Base-by-base conservation (phyloP, 2,888 invertebrate genomes). In the Campoletis raptor region DNA sequence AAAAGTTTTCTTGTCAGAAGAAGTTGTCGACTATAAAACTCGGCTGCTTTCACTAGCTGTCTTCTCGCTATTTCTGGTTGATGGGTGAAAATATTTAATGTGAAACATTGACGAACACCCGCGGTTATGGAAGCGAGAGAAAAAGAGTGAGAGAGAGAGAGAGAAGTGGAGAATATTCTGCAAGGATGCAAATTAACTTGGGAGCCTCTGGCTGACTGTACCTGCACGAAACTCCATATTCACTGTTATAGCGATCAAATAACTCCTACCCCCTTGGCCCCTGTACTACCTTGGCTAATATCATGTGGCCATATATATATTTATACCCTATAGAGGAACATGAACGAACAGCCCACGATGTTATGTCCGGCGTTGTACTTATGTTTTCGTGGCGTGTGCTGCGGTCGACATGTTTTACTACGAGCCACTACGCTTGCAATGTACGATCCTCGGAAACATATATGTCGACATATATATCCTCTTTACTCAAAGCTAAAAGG, bases 141-240 rank as follows among this genome's bases (percentile, higher is more conserved):
- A 40, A 57, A 48, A 45, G 64, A 15, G 79, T 78, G 21, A 18
- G 45, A 2, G 52, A 21, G 67, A 45, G 64, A n/a, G 40, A 54
- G 37, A 5, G 36, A 1, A 45, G 64, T 42, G 36, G 74, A 21
- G 80, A 85, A 83, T 82, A 88, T 88, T 85, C 89, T 81, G 74
- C 83, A 74, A 89, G 84, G 88, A 90, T 90, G 90, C 88, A 89
- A 90, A 90, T 91, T 89, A 89, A 90, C 85, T 86, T 70, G 70
- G 54, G 42, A 69, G 85, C 54, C 73, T 80, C 66, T 67, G 83
- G 81, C 78, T 66, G 30, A 61, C 61, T 61, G 9, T 36, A 30
- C 66, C 45, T 48, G 72, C 40, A 72, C 57, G 21, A 48, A 66
- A 15, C 54, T 61, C 42, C 15, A 15, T 36, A 48, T 18, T 66